phyloP scores from a whole-genome alignment of 2,797 vertebrate species.

The Hippoglossus hippoglossus region DNA sequence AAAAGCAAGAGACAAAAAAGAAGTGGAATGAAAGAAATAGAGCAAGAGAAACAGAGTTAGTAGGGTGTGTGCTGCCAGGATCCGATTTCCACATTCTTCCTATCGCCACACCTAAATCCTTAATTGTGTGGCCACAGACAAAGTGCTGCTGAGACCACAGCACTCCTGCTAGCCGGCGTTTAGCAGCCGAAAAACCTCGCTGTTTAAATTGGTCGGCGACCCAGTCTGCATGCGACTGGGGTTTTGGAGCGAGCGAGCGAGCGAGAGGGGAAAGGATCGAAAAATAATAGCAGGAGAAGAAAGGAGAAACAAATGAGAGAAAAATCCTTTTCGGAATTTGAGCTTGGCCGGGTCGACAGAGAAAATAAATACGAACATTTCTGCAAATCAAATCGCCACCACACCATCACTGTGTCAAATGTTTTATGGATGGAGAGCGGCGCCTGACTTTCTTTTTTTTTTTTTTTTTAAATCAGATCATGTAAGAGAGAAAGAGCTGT shows the following conservation, averaged over 20 bases:
- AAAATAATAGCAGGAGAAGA: constrained; percentile 75
- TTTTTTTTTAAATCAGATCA: constrained; percentile 45
- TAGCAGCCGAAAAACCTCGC: constrained; percentile 78
- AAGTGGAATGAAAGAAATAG: constrained; percentile 51
- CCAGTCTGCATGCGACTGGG: constrained; percentile 78
- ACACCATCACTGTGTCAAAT: constrained; percentile 72
- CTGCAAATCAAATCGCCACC: constrained; percentile 74
- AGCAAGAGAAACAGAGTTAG: constrained; percentile 66
- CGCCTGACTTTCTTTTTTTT: constrained; percentile 54
- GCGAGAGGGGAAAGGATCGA: constrained; percentile 42
- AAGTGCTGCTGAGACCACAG: constrained; percentile 86
- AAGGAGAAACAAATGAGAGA: constrained; percentile 76
- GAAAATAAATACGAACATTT: constrained; percentile 78
- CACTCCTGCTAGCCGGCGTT: constrained; percentile 79
- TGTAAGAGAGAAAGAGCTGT: constrained; percentile 28
- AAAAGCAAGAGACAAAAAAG: constrained; percentile 26
- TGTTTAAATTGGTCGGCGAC: constrained; percentile 84
- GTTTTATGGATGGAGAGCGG: constrained; percentile 69
- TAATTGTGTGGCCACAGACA: constrained; percentile 87
- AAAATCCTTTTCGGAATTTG: constrained; percentile 80
- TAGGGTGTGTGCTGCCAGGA: constrained; percentile 85
- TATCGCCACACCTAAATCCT: constrained; percentile 88
- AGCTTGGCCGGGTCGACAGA: constrained; percentile 76
- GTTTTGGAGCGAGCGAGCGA: constrained; percentile 60
- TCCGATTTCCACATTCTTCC: constrained; percentile 88